These are phyloP conservation scores for Sphaeramia orbicularis DNA, from an alignment of 2,797 vertebrate species.

Conservation along the genomic window DNA sequence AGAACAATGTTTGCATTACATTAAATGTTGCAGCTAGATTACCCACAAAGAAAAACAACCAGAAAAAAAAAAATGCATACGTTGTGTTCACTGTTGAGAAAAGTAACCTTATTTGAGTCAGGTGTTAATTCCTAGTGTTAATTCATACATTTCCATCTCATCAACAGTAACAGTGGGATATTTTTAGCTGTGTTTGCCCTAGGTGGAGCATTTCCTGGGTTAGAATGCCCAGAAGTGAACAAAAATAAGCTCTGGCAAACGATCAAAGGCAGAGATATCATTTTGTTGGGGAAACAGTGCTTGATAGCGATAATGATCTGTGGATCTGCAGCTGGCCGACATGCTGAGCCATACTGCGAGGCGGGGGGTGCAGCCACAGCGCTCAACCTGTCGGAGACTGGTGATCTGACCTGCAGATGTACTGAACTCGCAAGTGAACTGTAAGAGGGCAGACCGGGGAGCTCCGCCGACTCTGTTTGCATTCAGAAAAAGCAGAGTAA, in stretches of 20 bases:
- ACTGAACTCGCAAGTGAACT: constrained; percentile 58
- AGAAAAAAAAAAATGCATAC: background rate
- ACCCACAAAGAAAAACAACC: constrained; percentile 25
- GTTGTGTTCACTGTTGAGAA: constrained; percentile 8
- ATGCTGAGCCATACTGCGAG: constrained; percentile 54
- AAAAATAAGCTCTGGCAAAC: constrained; percentile 65
- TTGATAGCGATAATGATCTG: constrained; percentile 77
- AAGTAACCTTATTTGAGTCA: constrained; percentile 32
- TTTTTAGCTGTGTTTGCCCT: constrained; percentile 53
- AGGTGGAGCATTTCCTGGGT: constrained; percentile 54
- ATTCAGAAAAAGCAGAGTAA: constrained; percentile 45
- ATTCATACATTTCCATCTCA: constrained; percentile 55
- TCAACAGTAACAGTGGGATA: constrained; percentile 50
- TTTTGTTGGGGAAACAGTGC: constrained; percentile 73
- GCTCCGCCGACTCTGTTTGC: constrained; percentile 38
- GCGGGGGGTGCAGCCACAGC: constrained; percentile 26
- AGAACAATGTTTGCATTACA: constrained; percentile 56
- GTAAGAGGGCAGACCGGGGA: constrained; percentile 29
- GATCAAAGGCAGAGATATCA: constrained; percentile 75
- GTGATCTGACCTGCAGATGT: constrained; percentile 50
- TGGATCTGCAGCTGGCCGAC: constrained; percentile 55
- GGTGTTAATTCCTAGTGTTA: constrained; percentile 23
- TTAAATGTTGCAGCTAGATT: constrained; percentile 33
- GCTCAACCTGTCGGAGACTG: constrained; percentile 22
- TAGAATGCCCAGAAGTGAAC: constrained; percentile 69